A percentile compares a stretch with the other conserved stretches of the same genome.
Conservation (phyloP, 2,113 vertebrate species). For the Tetrao urogallus region DNA sequence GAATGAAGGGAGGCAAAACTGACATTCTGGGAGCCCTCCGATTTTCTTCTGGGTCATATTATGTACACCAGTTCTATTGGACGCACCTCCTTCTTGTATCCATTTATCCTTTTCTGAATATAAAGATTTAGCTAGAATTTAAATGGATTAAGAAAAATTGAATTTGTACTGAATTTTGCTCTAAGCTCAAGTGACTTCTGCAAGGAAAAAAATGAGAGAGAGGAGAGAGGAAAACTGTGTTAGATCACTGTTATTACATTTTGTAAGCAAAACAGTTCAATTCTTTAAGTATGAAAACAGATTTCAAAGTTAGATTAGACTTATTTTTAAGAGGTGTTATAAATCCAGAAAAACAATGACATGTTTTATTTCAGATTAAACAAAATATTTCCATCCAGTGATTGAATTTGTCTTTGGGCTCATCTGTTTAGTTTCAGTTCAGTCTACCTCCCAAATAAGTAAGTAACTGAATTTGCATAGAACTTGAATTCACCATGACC, state of each 20-base stretch:
- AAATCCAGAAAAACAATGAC: not conserved
- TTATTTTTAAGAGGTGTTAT: not conserved
- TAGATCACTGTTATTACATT: not conserved
- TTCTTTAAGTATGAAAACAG: not conserved
- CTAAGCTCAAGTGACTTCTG: not conserved
- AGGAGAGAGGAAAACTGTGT: not conserved
- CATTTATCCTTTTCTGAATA: not conserved
- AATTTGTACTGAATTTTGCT: slow-evolving; percentile 5
- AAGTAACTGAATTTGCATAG: not conserved
- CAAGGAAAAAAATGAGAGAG: rapidly evolving
- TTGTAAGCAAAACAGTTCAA: not conserved
- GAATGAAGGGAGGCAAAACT: not conserved
- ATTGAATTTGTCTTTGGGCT: not conserved
- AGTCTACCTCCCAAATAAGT: not conserved
- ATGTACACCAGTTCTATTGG: not conserved
- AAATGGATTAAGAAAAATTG: not conserved
- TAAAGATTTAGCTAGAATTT: not conserved
- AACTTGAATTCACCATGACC: not conserved
- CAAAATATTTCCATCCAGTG: not conserved
- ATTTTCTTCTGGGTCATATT: not conserved
- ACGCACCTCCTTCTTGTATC: not conserved
- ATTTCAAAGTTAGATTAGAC: not conserved
- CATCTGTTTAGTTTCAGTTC: not conserved
- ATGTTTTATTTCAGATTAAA: slow-evolving; percentile 7
- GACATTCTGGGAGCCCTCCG: not conserved